phyloP scores from a whole-genome alignment of 2,797 vertebrate species.

The Hyperoplus lanceolatus region DNA sequence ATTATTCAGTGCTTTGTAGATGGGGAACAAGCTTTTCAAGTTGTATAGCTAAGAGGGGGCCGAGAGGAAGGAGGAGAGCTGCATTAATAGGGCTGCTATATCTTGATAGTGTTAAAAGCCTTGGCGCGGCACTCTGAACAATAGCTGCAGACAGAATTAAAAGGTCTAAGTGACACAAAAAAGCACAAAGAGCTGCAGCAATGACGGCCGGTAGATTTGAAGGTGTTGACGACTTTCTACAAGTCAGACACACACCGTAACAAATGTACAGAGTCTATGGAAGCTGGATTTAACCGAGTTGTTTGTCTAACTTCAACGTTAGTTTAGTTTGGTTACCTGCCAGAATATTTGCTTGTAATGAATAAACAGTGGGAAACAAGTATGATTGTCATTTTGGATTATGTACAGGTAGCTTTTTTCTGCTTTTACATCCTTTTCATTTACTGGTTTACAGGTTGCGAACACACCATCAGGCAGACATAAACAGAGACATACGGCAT shows the following conservation, averaged over 20 bases:
- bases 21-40: constrained; percentile 27
- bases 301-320: not conserved
- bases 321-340: not conserved
- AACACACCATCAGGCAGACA: not conserved
- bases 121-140: constrained; percentile 1
- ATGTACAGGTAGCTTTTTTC: not conserved
- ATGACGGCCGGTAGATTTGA: not conserved
- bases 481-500: not conserved
- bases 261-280: too few relatives aligned
- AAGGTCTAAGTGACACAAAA: constrained; percentile 25
- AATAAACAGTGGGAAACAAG: not conserved
- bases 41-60: constrained; percentile 13
- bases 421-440: not conserved
- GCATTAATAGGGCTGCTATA: constrained; percentile 17
- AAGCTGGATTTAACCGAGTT: not conserved
- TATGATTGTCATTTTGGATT: not conserved
- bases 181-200: not conserved
- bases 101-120: constrained; percentile 32
- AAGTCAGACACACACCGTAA: not conserved
- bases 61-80: not conserved
- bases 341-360: not conserved
- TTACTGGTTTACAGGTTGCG: not conserved
- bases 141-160: constrained; percentile 19
- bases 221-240: not conserved
- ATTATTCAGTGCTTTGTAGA: too few relatives aligned